Base-by-base conservation (phyloP, 2,888 invertebrate species). In the Luperina nickerlii region DNA sequence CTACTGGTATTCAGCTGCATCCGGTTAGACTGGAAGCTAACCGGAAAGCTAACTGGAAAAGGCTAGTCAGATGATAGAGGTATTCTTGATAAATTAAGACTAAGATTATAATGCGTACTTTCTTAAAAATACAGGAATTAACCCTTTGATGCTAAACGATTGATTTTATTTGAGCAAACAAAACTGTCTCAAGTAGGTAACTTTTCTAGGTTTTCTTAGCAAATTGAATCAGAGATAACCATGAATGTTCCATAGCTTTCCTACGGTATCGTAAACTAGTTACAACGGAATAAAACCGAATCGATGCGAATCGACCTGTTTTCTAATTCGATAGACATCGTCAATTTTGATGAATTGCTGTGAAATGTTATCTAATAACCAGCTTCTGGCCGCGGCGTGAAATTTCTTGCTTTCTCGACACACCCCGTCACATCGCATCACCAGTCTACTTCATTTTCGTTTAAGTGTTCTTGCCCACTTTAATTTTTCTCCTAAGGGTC, bases 321-420 rank as follows among this genome's bases (percentile, higher is more conserved):
- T 87, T 79, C 70, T 77, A 66, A 65, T 74, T 68, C 69, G 32
- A 54, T n/a, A 69, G 32, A 82, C 65, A 66, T 76, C 67, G 51
- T 60, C 27, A 57, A 57, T 45, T 75, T 77, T 83, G 83, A 87
- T 83, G 74, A 75, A 87, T 78, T 71, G 65, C 74, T 71, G 2
- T 38, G 51, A 15, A 69, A 74, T 70, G 69, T 86, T 86, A 81
- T 83, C 76, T 72, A 48, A 76, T 76, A 57, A 57, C 9, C n/a
- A n/a, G 57, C 57, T 57, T n/a, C n/a, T 57, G 24, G 24, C 57
- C 24, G 24, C 57, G 3, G 57, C 24, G 54, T 20, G 54, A 54
- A 54, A 24, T 54, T 24, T 24, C 54, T 20, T 54, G 24, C 20
- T 24, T 54, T 24, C 24, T 4, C 57, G 57, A 57, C 57, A 24